phyloP scores from a whole-genome alignment of 2,888 invertebrate genomes.

The Mayetiola destructor region DNA sequence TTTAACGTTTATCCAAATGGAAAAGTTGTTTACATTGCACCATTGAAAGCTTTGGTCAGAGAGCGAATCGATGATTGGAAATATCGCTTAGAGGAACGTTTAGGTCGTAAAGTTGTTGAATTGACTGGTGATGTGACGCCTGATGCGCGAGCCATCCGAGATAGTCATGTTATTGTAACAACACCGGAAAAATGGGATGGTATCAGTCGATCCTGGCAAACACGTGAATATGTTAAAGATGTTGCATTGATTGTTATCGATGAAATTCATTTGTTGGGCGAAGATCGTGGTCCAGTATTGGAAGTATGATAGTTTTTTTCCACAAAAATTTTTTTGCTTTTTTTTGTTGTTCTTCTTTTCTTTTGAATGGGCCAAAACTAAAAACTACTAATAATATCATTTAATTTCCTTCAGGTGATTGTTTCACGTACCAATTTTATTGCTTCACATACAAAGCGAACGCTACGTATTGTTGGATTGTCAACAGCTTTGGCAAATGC shows the following conservation, averaged over 20 bases:
- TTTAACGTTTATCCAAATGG: conserved; percentile 65
- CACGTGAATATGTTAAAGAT: conserved; percentile 80
- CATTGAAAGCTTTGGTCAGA: conserved; percentile 90
- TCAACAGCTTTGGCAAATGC: conserved; percentile 98
- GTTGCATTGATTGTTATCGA: conserved; percentile 91
- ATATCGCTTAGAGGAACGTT: conserved; percentile 51
- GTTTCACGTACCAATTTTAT: conserved; percentile 96
- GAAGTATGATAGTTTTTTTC: conserved; percentile 38
- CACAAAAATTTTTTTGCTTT: neutral
- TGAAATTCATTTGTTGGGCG: conserved; percentile 93
- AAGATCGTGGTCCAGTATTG: conserved; percentile 75
- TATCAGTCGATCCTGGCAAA: conserved; percentile 96
- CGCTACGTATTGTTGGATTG: conserved; percentile 80
- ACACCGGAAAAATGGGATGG: conserved; percentile 99
- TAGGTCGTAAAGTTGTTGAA: conserved; percentile 80
- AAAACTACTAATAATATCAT: too few species aligned
- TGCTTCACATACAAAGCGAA: conserved; percentile 68
- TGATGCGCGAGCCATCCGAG: conserved; percentile 64
- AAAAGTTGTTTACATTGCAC: conserved; percentile 95
- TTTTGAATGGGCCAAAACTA: too few species aligned
- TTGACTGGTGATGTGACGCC: conserved; percentile 88
- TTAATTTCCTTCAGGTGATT: conserved; percentile 46
- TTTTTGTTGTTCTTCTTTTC: neutral
- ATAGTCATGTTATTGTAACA: conserved; percentile 87
- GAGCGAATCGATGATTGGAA: conserved; percentile 96